These are phyloP conservation scores for Mionectes olivaceus DNA, from an alignment of 2,797 vertebrate species.

Conservation along the genomic window DNA sequence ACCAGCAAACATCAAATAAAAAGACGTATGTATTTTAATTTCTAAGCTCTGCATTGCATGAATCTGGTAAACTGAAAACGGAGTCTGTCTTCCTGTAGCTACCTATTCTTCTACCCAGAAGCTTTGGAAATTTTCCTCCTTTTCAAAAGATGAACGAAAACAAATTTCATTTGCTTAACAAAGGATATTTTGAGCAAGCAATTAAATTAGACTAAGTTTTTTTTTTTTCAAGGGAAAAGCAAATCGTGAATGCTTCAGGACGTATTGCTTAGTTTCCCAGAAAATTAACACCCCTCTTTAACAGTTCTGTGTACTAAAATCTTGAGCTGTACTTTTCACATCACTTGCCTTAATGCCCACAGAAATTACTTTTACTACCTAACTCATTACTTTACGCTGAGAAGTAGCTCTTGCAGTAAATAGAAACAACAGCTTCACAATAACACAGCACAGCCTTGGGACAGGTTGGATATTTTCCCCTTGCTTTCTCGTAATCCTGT, in stretches of 20 bases:
- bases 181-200: neutral
- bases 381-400: neutral
- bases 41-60: neutral
- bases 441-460: neutral
- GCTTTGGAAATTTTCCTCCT: neutral
- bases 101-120: neutral
- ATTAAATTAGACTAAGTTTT: neutral
- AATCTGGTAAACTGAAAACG: neutral
- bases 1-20: neutral
- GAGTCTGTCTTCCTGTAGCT: neutral
- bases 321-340: neutral
- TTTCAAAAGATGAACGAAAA: neutral
- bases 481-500: neutral
- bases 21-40: neutral
- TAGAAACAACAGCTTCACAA: neutral
- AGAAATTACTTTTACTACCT: conserved; percentile 17
- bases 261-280: neutral
- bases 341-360: neutral
- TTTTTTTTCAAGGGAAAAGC: neutral
- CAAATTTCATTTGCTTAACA: neutral
- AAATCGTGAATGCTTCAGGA: neutral
- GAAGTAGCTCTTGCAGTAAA: neutral
- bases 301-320: neutral
- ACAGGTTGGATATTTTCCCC: neutral
- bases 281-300: conserved; percentile 19